These are phyloP conservation scores for Bufo gargarizans DNA, from an alignment of 2,113 vertebrate species.

Conservation along the genomic window DNA sequence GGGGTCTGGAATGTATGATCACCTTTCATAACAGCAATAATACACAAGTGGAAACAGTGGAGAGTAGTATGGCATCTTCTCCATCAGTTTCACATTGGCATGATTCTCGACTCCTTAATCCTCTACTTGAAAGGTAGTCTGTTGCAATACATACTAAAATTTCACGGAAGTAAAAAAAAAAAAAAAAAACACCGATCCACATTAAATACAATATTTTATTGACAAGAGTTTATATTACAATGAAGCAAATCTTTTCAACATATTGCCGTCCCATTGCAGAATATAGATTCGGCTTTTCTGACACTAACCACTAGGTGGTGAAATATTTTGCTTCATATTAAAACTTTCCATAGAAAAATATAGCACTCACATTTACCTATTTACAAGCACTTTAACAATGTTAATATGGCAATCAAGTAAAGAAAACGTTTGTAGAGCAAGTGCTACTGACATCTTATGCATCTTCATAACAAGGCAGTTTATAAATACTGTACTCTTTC, in stretches of 20 bases:
- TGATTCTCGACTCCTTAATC: too few species aligned
- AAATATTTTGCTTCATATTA: constrained; percentile 69
- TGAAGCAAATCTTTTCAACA: constrained; percentile 23
- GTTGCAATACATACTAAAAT: too few species aligned
- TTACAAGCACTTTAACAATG: constrained; percentile 67
- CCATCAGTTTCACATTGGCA: too few species aligned
- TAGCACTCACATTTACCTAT: constrained; percentile 66
- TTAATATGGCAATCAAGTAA: constrained; percentile 62
- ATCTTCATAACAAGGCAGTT: constrained; percentile 63
- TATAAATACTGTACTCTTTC: constrained; percentile 72
- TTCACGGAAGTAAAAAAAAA: not conserved
- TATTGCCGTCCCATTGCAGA: constrained; percentile 4
- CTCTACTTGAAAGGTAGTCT: too few species aligned
- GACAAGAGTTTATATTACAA: constrained; percentile 45
- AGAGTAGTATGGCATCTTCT: too few species aligned
- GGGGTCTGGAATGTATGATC: too few species aligned
- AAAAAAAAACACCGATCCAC: not conserved
- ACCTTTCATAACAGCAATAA: too few species aligned
- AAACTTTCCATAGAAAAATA: constrained; percentile 77
- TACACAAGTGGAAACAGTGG: too few species aligned
- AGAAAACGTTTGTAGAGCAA: constrained; percentile 50
- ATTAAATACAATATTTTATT: constrained; percentile 51
- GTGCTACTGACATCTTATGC: constrained; percentile 27
- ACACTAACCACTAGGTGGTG: constrained; percentile 32
- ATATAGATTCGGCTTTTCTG: not conserved